Conservation (phyloP, 30 jellyfish, hydroid and myxozoan genomes). For the Catostylus mosaicus region DNA sequence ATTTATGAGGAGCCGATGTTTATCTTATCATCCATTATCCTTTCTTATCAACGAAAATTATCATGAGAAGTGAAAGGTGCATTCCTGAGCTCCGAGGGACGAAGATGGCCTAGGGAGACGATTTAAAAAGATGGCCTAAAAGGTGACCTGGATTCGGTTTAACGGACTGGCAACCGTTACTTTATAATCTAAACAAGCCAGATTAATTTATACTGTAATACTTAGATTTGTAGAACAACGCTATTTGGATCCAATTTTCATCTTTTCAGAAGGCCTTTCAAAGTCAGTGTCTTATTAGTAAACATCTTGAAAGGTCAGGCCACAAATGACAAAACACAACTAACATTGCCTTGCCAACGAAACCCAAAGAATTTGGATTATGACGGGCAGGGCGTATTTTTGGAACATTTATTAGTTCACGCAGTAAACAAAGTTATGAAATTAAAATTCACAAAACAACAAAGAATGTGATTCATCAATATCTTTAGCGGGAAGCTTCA, state of each 20-base stretch:
- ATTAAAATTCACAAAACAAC: background rate
- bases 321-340: background rate
- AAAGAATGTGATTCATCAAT: background rate
- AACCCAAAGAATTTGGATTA: conserved; percentile 2
- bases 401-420: conserved; percentile 19
- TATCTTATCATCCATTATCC: too few relatives aligned
- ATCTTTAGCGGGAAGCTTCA: too few relatives aligned
- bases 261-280: background rate
- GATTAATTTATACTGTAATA: too few relatives aligned
- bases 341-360: conserved; percentile 17
- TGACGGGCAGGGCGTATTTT: conserved; percentile 2
- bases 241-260: conserved; percentile 10
- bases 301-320: conserved; percentile 5
- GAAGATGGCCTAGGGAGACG: too few relatives aligned
- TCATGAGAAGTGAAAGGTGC: too few relatives aligned
- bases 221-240: background rate
- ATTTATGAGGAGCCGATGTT: too few relatives aligned
- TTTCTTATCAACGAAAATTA: too few relatives aligned
- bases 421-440: background rate
- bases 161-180: too few relatives aligned
- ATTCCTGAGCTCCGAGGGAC: too few relatives aligned
- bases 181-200: too few relatives aligned
- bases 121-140: too few relatives aligned
- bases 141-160: too few relatives aligned
- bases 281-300: background rate